Evolutionary conservation across 2,888 invertebrate species (phyloP).

Genomic region (Ectobius pallidus): DNA sequence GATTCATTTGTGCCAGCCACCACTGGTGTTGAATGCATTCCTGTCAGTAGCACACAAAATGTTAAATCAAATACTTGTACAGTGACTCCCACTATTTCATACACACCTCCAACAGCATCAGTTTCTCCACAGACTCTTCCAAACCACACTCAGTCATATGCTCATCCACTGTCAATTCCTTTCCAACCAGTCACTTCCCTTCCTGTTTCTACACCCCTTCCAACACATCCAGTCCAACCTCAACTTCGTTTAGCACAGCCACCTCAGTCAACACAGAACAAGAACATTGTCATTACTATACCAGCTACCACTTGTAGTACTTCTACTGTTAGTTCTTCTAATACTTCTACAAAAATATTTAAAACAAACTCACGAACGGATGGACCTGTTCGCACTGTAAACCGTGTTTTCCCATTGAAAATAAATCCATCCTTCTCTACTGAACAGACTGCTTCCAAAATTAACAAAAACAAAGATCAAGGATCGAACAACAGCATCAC

Average conservation of each 20-base stretch:
- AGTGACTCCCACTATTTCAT: not conserved
- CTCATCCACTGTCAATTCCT: slow-evolving; percentile 18
- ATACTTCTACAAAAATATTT: not conserved
- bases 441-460: not conserved
- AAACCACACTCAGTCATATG: not conserved
- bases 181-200: not conserved
- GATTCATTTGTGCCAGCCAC: not conserved
- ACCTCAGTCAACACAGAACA: not conserved
- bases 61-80: not conserved
- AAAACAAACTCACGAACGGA: not conserved
- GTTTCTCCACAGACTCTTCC: not conserved
- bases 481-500: not conserved
- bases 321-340: not conserved
- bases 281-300: not conserved
- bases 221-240: not conserved
- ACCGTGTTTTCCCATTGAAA: slow-evolving; percentile 20
- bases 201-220: not conserved
- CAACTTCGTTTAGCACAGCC: not conserved
- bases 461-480: not conserved
- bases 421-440: not conserved
- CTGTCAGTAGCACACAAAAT: not conserved
- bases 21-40: not conserved
- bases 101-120: not conserved
- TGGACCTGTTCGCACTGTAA: not conserved
- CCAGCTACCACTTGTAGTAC: not conserved